Base-by-base conservation (phyloP, 35 echinoderm and acorn worm species). In the Hemicentrotus pulcherrimus region DNA sequence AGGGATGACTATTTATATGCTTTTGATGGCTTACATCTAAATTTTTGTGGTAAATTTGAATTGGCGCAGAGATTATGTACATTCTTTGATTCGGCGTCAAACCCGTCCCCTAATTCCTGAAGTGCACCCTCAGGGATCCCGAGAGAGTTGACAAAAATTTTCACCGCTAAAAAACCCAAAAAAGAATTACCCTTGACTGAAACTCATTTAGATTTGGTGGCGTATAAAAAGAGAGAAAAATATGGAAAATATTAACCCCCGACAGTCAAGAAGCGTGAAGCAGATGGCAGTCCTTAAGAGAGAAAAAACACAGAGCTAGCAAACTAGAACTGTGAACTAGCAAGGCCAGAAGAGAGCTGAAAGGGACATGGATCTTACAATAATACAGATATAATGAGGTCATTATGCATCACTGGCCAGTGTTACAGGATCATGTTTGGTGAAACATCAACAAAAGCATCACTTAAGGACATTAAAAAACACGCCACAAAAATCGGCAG, bases 21-120 rank as follows among this genome's bases (percentile, higher is more conserved):
- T 5, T 22, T 47, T 45, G 89, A 91, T 91, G 89, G 89, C 5
- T 31, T 91, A 31, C 89, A 91, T 91, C 32, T 91, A 22, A 91
- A 32, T 14, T 6, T 9, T 45, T 8, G 22, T 41, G 89, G 89
- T 10, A 91, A 91, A 35, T 7, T 31, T 8, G 22, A 10, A 31
- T 22, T 91, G 5, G 89, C 89, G 0, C 31, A 35, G 9, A 47
- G 32, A 13, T 19, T 91, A 13, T 22, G 46, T 31, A 35, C 32
- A 24, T 8, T 32, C 10, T 19, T 32, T 33, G 32, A 91, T 10
- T 24, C 4, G 9, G 31, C 19, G 10, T 91, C 30, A 12, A 7
- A 91, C 31, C 12, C 0, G 16, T 7, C 9, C 32, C 9, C 32
- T 13, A 91, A 3, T 12, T 31, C 22, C 16, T 4, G 35, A 41